Evolutionary conservation across 2,113 vertebrate genomes (phyloP).

Genomic region (Siniperca knerii): DNA sequence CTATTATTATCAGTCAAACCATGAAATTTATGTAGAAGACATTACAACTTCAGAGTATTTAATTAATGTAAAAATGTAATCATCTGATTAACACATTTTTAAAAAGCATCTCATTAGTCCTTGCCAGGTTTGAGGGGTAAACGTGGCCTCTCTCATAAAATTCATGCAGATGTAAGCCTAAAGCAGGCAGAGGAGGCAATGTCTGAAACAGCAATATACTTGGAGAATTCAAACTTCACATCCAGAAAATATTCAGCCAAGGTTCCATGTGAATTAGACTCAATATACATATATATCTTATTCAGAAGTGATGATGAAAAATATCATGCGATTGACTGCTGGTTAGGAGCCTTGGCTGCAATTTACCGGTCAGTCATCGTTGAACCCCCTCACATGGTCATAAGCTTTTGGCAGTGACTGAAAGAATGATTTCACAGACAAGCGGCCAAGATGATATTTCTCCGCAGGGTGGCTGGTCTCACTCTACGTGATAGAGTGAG

Average conservation of each 20-base stretch:
- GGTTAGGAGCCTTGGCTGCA: constrained; percentile 20
- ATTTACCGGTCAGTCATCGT: constrained; percentile 18
- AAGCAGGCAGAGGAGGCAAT: neutral
- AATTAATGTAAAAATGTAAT: constrained; percentile 7
- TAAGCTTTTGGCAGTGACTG: constrained; percentile 36
- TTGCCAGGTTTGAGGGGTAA: neutral
- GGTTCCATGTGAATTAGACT: neutral
- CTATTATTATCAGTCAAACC: neutral
- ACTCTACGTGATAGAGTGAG: constrained; percentile 10
- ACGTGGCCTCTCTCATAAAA: neutral
- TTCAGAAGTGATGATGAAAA: constrained; percentile 2
- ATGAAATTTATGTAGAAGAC: constrained; percentile 10
- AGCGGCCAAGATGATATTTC: constrained; percentile 33
- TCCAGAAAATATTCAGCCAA: constrained; percentile 15
- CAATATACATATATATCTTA: neutral
- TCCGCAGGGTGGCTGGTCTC: constrained; percentile 20
- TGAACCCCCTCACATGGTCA: neutral
- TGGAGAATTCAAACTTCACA: neutral
- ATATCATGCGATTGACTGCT: constrained; percentile 1
- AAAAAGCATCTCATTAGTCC: neutral
- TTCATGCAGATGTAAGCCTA: neutral
- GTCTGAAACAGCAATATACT: constrained; percentile 2
- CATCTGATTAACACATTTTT: neutral
- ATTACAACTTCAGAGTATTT: constrained; percentile 2
- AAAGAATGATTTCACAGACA: constrained; percentile 58